phyloP scores from a whole-genome alignment of 2,113 vertebrate genomes.

The Halichoeres trimaculatus region DNA sequence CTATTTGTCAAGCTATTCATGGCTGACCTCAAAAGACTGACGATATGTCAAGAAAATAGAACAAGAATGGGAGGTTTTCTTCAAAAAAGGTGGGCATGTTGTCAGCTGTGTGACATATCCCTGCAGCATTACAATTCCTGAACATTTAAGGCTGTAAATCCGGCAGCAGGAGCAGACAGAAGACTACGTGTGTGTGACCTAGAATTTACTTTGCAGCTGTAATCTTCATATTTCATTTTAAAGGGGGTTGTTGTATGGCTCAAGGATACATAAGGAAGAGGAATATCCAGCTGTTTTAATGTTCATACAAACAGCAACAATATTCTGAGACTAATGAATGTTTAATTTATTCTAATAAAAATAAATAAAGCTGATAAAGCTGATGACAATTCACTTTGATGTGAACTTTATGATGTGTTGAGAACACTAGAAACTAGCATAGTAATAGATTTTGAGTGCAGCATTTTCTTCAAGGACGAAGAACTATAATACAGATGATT shows the following conservation, averaged over 20 bases:
- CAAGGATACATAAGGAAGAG: constrained; percentile 23
- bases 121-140: neutral
- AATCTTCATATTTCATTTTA: constrained; percentile 8
- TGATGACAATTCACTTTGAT: neutral
- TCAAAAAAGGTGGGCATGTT: constrained; percentile 1
- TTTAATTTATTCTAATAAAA: constrained; percentile 1
- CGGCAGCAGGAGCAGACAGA: neutral
- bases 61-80: constrained; percentile 8
- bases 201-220: neutral
- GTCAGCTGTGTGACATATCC: neutral
- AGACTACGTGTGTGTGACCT: neutral
- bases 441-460: neutral
- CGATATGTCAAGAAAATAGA: neutral
- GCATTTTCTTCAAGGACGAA: constrained; percentile 46
- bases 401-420: neutral
- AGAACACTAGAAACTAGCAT: constrained; percentile 11
- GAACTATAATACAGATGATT: constrained; percentile 10
- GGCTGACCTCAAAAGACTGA: constrained; percentile 23
- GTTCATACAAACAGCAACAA: neutral
- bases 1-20: neutral
- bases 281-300: neutral
- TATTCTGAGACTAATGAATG: constrained; percentile 2
- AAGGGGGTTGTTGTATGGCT: neutral
- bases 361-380: constrained; percentile 3
- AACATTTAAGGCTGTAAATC: constrained; percentile 36